Percentiles rank a stretch among this genome's conserved stretches.
Evolutionary conservation across 2,888 invertebrate genomes (phyloP).

Genomic region (Drepana falcataria): DNA sequence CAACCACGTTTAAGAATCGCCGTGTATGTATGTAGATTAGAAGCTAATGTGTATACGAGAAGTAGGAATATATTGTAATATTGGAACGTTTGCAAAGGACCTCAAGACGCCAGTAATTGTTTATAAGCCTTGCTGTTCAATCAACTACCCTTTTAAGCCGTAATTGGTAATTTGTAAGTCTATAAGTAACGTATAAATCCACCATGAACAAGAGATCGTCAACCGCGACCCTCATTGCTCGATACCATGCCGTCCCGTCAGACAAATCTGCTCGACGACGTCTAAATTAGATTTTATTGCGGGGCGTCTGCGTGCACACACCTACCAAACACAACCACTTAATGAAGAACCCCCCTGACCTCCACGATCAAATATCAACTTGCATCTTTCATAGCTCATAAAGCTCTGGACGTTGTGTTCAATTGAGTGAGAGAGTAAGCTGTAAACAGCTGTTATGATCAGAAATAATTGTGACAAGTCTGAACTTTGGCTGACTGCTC

Average conservation of each 20-base stretch:
- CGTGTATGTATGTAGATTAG: too few species aligned
- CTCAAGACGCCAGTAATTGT: too few species aligned
- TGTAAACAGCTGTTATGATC: slow-evolving; percentile 57
- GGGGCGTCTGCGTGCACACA: slow-evolving; percentile 61
- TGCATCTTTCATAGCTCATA: slow-evolving; percentile 25
- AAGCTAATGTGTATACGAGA: too few species aligned
- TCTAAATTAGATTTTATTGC: slow-evolving; percentile 79
- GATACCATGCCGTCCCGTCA: slow-evolving; percentile 50
- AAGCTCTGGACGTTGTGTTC: slow-evolving; percentile 41
- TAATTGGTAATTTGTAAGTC: background rate
- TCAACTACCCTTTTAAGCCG: too few species aligned
- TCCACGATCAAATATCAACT: slow-evolving; percentile 3
- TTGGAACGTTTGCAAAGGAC: too few species aligned
- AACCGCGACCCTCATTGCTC: slow-evolving; percentile 58
- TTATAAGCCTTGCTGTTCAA: too few species aligned
- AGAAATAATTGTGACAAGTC: slow-evolving; percentile 56
- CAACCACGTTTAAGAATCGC: too few species aligned
- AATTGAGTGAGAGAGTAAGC: slow-evolving; percentile 56
- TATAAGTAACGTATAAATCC: slow-evolving; percentile 1
- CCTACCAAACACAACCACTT: slow-evolving; percentile 38
- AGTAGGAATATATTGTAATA: too few species aligned
- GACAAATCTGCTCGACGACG: slow-evolving; percentile 72
- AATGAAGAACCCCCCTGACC: slow-evolving; percentile 29
- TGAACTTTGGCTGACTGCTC: slow-evolving; percentile 40
- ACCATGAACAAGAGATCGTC: slow-evolving; percentile 49